These are phyloP conservation scores for Proctacanthus coquilletti DNA, from an alignment of 1,140 invertebrate genomes.

Conservation along the genomic window DNA sequence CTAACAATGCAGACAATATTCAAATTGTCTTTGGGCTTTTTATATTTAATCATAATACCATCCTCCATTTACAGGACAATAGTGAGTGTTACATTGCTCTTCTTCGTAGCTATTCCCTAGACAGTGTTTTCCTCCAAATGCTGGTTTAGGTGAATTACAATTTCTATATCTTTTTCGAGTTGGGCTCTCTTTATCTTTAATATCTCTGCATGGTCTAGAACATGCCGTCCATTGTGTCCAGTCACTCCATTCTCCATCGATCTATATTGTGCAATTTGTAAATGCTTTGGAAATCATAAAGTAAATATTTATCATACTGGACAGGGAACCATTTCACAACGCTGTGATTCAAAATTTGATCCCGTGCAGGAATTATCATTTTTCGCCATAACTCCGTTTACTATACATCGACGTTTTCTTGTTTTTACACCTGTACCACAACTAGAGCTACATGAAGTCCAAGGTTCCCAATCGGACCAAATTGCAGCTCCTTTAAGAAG, in stretches of 20 bases:
- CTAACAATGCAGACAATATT: no score
- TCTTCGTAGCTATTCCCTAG: background rate
- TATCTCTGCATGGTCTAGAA: background rate
- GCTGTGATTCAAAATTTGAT: background rate
- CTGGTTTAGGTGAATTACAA: constrained; percentile 3
- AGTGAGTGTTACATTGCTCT: background rate
- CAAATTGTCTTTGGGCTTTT: no score
- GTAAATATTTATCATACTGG: background rate
- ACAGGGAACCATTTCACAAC: background rate
- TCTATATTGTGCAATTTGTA: background rate
- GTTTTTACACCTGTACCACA: background rate
- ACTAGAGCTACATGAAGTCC: background rate
- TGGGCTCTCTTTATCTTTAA: background rate
- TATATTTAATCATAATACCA: no score
- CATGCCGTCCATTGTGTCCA: background rate
- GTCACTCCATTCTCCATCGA: background rate
- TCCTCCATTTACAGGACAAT: background rate
- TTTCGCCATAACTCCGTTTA: background rate
- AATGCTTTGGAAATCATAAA: background rate
- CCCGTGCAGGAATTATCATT: background rate
- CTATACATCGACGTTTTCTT: background rate
- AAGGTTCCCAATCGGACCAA: constrained; percentile 2
- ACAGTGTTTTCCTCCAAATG: constrained; percentile 1
- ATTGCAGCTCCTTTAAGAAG: background rate
- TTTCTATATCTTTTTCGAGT: background rate